These are phyloP conservation scores for Steinernema carpocapsae DNA, from an alignment of 2,888 invertebrate genomes.

Conservation along the genomic window DNA sequence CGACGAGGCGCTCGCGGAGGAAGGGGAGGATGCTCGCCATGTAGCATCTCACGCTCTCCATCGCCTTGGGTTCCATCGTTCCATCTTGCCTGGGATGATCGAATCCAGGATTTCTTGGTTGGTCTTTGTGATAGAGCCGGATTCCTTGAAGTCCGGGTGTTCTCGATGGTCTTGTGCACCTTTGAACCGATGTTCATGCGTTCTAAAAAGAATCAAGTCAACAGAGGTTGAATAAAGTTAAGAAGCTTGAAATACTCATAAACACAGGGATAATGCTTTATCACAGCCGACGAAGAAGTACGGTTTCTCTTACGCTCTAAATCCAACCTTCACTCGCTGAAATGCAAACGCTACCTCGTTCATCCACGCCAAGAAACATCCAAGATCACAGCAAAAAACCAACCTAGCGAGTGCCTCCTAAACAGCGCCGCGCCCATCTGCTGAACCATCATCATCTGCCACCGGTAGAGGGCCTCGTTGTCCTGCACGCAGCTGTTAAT, in stretches of 20 bases:
- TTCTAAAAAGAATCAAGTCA: too few relatives aligned
- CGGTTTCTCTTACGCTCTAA: too few relatives aligned
- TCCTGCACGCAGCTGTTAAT: not conserved
- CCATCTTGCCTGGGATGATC: slow-evolving; percentile 10
- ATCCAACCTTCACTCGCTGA: too few relatives aligned
- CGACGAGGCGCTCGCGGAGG: slow-evolving; percentile 26
- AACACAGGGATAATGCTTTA: too few relatives aligned
- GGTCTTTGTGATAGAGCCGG: slow-evolving; percentile 32
- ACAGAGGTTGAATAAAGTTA: too few relatives aligned
- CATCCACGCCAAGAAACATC: too few relatives aligned
- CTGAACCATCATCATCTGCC: slow-evolving; percentile 33
- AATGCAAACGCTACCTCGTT: too few relatives aligned
- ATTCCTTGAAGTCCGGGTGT: slow-evolving; percentile 19
- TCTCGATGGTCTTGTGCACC: slow-evolving; percentile 40
- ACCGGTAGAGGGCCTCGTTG: slow-evolving; percentile 36
- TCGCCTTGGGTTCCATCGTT: too few relatives aligned
- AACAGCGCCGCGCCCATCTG: slow-evolving; percentile 27
- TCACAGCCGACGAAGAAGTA: too few relatives aligned
- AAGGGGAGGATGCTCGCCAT: slow-evolving; percentile 42
- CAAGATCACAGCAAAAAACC: too few relatives aligned
- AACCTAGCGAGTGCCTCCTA: too few relatives aligned
- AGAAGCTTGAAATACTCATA: too few relatives aligned
- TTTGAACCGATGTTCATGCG: slow-evolving; percentile 19
- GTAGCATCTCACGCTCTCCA: slow-evolving; percentile 40
- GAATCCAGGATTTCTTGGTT: slow-evolving; percentile 33